These are phyloP conservation scores for Coilia nasus DNA, from an alignment of 2,797 vertebrate species.

Conservation along the genomic window DNA sequence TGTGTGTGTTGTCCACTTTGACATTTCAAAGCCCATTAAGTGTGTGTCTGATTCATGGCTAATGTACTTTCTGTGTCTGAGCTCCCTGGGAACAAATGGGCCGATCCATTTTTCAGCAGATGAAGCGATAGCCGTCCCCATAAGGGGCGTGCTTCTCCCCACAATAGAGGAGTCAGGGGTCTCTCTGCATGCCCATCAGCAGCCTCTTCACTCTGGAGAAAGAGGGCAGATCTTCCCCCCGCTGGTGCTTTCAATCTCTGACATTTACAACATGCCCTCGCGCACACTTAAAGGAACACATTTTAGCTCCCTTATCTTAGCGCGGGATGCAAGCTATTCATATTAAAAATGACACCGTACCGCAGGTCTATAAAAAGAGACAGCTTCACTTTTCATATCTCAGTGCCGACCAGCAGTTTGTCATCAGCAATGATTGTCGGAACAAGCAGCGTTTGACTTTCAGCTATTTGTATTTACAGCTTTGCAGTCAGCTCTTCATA, in stretches of 20 bases:
- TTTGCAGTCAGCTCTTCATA: not conserved
- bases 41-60: not conserved
- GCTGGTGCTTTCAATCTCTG: not conserved
- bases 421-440: not conserved
- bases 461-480: not conserved
- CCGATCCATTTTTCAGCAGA: slow-evolving; percentile 1
- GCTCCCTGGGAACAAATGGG: slow-evolving; percentile 10
- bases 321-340: not conserved
- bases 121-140: slow-evolving; percentile 23
- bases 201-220: not conserved
- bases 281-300: not conserved
- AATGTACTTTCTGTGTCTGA: slow-evolving; percentile 21
- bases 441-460: not conserved
- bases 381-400: not conserved
- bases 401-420: not conserved
- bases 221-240: not conserved
- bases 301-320: not conserved
- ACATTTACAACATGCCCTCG: not conserved
- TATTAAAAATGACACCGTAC: not conserved
- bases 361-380: not conserved
- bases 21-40: slow-evolving; percentile 38
- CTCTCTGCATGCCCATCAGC: not conserved
- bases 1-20: not conserved
- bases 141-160: not conserved
- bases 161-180: slow-evolving; percentile 17